Evolutionary conservation across 2,113 vertebrate genomes (phyloP).

Genomic region (Onychorhynchus coronatus): DNA sequence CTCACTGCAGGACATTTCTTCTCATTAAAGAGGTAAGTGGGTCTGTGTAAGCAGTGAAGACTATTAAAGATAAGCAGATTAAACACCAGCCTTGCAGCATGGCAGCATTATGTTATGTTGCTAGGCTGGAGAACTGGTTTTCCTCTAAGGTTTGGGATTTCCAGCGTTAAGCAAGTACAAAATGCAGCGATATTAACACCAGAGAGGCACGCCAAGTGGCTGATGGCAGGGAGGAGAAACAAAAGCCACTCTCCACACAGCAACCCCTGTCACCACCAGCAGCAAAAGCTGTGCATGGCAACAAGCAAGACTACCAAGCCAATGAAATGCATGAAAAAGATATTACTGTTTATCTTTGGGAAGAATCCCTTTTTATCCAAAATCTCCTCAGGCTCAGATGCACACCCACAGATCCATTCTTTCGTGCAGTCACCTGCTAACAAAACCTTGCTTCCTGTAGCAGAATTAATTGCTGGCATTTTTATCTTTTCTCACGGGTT

Average conservation of each 20-base stretch:
- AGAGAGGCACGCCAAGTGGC: not conserved
- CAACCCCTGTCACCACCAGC: not conserved
- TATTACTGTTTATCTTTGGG: not conserved
- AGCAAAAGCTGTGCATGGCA: not conserved
- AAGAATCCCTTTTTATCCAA: not conserved
- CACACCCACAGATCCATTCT: not conserved
- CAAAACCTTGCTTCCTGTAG: not conserved
- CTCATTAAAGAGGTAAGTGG: slow-evolving; percentile 67
- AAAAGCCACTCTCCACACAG: not conserved
- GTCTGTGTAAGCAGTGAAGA: slow-evolving; percentile 46
- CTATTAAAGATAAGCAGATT: slow-evolving; percentile 61
- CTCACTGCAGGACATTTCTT: slow-evolving; percentile 50
- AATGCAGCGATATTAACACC: not conserved
- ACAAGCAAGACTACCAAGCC: not conserved
- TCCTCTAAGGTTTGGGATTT: slow-evolving; percentile 5
- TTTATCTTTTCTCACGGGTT: not conserved
- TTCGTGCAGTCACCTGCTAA: not conserved
- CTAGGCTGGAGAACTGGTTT: slow-evolving; percentile 32
- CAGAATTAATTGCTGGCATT: not conserved
- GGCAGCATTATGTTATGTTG: not conserved
- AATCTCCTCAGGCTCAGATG: not conserved
- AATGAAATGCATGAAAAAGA: not conserved
- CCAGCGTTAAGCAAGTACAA: not conserved
- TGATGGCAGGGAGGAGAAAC: not conserved
- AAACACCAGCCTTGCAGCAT: slow-evolving; percentile 41